Evolutionary conservation across 2,888 invertebrate genomes (phyloP).

Genomic region (Aphodius granarius): DNA sequence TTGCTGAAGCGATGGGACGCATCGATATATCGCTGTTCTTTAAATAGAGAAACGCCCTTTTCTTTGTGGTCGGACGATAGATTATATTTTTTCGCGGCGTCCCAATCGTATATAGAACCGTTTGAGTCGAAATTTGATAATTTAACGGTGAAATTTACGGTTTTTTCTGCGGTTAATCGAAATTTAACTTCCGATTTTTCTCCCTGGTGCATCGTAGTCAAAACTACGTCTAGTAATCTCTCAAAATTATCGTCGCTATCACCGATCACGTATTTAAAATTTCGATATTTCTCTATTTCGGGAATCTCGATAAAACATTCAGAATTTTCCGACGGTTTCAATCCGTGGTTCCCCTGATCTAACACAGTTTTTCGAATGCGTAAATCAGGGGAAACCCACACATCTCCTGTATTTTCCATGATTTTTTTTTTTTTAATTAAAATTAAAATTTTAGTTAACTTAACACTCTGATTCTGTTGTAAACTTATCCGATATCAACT

Average conservation of each 20-base stretch:
- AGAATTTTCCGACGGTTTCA: conserved; percentile 49
- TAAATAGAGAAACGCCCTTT: conserved; percentile 65
- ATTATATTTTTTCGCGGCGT: too few species aligned
- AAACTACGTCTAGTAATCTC: conserved; percentile 53
- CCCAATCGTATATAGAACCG: conserved; percentile 54
- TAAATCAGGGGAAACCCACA: conserved; percentile 47
- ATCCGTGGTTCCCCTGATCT: conserved; percentile 39
- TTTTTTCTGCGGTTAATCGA: conserved; percentile 40
- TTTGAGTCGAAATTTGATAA: conserved; percentile 49
- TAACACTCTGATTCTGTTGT: conserved; percentile 49
- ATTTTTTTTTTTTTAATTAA: conserved; percentile 14
- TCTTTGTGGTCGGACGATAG: conserved; percentile 55
- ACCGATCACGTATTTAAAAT: conserved; percentile 48
- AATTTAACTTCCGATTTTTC: conserved; percentile 56
- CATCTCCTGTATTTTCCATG: conserved; percentile 4
- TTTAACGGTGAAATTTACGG: conserved; percentile 48
- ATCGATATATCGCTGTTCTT: conserved; percentile 62
- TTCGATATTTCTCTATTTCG: conserved; percentile 34
- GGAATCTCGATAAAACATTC: conserved; percentile 45
- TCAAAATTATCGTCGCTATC: conserved; percentile 54
- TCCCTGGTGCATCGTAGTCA: conserved; percentile 54
- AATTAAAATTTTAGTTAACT: conserved; percentile 21
- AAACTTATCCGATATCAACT: conserved; percentile 44
- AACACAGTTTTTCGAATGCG: conserved; percentile 47
- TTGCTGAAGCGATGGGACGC: conserved; percentile 75